Evolutionary conservation across 2,113 vertebrate genomes (phyloP).

Genomic region (Hemiscyllium ocellatum): DNA sequence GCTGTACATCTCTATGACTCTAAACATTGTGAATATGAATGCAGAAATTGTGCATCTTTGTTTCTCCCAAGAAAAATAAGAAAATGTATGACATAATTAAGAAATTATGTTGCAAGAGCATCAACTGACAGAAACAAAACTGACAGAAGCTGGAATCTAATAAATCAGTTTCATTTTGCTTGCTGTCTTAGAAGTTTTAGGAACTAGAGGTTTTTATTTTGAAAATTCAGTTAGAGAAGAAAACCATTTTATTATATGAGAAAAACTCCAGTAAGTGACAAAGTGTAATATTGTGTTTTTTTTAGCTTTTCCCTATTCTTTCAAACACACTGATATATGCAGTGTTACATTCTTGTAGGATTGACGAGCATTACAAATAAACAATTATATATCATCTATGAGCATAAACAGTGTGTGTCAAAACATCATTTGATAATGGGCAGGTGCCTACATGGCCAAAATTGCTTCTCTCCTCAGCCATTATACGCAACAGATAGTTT

Average conservation of each 20-base stretch:
- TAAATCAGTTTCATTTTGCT: not conserved
- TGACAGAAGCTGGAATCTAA: not conserved
- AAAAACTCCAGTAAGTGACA: not conserved
- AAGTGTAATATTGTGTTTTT: not conserved
- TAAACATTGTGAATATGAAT: not conserved
- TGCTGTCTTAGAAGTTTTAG: not conserved
- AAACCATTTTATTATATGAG: not conserved
- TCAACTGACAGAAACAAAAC: not conserved
- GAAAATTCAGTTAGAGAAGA: not conserved
- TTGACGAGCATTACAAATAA: not conserved
- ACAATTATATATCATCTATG: not conserved
- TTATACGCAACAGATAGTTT: not conserved
- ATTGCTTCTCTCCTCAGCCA: not conserved
- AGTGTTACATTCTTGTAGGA: not conserved
- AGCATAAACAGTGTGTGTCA: not conserved
- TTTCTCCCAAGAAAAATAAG: not conserved
- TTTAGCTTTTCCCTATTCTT: not conserved
- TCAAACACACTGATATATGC: not conserved
- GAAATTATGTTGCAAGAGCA: not conserved
- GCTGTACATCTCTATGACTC: no score
- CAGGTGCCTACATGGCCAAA: not conserved
- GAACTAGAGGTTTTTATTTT: not conserved
- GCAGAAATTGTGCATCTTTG: not conserved
- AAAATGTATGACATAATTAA: not conserved
- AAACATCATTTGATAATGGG: not conserved